A percentile compares a stretch with the other conserved stretches of the same genome.
Evolutionary conservation across 2,797 vertebrate species (phyloP).

Genomic region (Peromyscus attwateri): DNA sequence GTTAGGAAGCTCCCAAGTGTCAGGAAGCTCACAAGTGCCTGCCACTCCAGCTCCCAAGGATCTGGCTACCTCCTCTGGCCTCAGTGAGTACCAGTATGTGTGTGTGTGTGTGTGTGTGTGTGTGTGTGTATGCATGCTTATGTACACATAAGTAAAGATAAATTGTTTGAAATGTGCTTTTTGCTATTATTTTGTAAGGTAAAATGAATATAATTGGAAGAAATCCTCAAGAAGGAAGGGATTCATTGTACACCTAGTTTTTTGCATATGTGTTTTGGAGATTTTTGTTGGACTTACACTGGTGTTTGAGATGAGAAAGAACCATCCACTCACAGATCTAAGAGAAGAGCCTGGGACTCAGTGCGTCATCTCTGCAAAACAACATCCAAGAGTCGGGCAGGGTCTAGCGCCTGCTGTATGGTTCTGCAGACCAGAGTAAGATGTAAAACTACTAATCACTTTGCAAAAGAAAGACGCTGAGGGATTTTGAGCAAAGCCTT

Average conservation of each 20-base stretch:
- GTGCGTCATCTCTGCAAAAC: not conserved
- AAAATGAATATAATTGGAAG: not conserved
- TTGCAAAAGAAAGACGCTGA: not conserved
- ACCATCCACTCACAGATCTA: not conserved
- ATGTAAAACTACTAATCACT: not conserved
- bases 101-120: no score
- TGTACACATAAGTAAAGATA: not conserved
- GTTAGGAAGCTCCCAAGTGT: not conserved
- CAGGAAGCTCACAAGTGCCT: not conserved
- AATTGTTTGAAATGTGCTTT: not conserved
- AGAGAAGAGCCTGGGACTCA: not conserved
- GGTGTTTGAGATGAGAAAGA: not conserved
- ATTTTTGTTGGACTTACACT: not conserved
- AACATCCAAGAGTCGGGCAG: not conserved
- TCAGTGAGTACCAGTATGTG: not conserved
- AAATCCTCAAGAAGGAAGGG: not conserved
- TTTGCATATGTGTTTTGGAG: not conserved
- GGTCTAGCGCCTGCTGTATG: not conserved
- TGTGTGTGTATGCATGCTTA: no score
- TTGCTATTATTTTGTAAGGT: not conserved
- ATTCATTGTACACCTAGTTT: not conserved
- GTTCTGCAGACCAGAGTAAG: not conserved
- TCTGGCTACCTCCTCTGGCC: not conserved
- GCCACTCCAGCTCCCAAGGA: not conserved
- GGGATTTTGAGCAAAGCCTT: not conserved